Base-by-base conservation (phyloP, 2,113 vertebrate species). In the Odobenus rosmarus region DNA sequence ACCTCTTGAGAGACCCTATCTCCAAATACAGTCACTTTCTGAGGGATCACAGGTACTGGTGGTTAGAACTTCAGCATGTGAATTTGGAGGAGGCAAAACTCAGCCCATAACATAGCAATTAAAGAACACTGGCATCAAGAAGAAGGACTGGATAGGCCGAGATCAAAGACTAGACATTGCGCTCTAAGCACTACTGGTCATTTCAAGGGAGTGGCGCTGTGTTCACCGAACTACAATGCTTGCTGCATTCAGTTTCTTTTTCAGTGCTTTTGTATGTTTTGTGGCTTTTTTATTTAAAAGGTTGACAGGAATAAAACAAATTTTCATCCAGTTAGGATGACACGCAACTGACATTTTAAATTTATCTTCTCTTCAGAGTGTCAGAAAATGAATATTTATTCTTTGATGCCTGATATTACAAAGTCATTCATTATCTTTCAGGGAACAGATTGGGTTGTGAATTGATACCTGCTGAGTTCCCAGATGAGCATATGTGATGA, bases 301-400 rank as follows among this genome's bases (percentile, higher is more conserved):
- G n/a, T 77, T 80, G 86, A 90, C 28, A 51, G 77, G 14, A 88
- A 82, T 51, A 7, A 69, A 96, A 72, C 81, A 88, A 18, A 87
- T 74, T 90, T 97, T 84, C 67, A 74, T 93, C 28, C 61, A 6
- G 46, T 93, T 96, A 55, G 61, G 55, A 97, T 93, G 46, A 88
- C 88, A 91, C 72, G 33, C 21, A 71, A 62, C 80, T 96, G 84
- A 96, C 42, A 90, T 96, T 90, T 96, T 42, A 90, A 96, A 90
- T 93, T 51, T 93, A 85, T 87, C 72, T 95, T 91, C 71, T 51
- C 26, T 88, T 94, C 53, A 42, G 64, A 89, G 57, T 93, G 18
- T 88, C 94, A 88, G 81, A 97, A 81, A 96, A 93, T 97, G 90
- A 96, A 79, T 93, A 86, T 94, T 92, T 97, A 90, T 94, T 94